Evolutionary conservation across 2,797 vertebrate species (phyloP).

Genomic region (Artibeus jamaicensis): DNA sequence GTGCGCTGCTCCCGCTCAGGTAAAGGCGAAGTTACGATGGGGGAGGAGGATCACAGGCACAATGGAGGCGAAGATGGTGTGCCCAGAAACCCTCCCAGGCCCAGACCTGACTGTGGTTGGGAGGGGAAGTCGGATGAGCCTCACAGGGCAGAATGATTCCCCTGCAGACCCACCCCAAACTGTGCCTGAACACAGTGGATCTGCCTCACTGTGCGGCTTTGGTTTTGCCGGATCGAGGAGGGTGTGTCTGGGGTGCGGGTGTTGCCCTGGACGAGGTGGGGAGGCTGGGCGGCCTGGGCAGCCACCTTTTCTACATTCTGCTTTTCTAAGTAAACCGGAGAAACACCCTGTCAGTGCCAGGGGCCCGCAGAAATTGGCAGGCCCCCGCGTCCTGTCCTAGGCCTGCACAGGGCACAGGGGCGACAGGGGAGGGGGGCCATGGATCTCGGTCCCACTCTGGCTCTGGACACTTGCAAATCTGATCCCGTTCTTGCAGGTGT

Average conservation of each 20-base stretch:
- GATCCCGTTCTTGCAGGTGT: slow-evolving; percentile 61
- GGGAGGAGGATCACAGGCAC: rapidly evolving
- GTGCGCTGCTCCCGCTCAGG: slow-evolving; percentile 74
- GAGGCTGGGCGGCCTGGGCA: neutral
- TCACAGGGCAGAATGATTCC: neutral
- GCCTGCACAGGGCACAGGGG: neutral
- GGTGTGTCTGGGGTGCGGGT: rapidly evolving
- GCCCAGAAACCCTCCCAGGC: neutral
- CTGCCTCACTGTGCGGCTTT: neutral
- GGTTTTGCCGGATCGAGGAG: neutral
- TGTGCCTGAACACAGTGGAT: too few relatives aligned
- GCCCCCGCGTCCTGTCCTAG: neutral
- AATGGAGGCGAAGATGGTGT: rapidly evolving
- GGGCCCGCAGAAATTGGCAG: neutral
- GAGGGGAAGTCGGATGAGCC: too few relatives aligned
- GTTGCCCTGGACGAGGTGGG: neutral
- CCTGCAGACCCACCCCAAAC: neutral
- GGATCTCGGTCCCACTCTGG: rapidly evolving
- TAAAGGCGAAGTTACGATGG: neutral
- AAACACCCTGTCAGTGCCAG: neutral
- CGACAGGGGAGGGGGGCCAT: too few relatives aligned
- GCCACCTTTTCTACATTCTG: rapidly evolving
- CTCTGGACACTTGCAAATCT: neutral
- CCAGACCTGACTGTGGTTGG: too few relatives aligned
- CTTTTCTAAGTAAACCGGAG: neutral